Conservation (phyloP, 1,140 invertebrate species). For the Leptopilina clavipes region DNA sequence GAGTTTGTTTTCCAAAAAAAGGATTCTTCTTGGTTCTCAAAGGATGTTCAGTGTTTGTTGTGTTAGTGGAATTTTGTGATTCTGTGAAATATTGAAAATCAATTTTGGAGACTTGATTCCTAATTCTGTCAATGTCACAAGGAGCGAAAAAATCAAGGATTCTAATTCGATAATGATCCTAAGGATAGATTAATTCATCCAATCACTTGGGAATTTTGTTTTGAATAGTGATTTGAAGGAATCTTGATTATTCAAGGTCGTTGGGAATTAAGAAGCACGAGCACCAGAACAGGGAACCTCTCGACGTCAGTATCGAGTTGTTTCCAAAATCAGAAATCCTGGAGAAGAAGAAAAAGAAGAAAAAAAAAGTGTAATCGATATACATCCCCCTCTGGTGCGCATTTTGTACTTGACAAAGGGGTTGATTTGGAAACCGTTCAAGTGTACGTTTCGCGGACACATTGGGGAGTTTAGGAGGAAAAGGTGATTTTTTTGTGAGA, state of each 20-base stretch:
- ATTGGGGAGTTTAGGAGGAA: neutral
- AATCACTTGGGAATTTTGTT: too few relatives aligned
- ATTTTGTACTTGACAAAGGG: neutral
- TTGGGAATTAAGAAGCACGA: neutral
- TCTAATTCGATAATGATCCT: too few relatives aligned
- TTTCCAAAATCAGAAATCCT: neutral
- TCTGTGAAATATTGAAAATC: too few relatives aligned
- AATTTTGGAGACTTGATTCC: too few relatives aligned
- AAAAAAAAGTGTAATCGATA: constrained; percentile 37
- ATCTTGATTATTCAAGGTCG: neutral
- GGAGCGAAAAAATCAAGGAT: too few relatives aligned
- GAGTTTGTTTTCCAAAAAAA: neutral
- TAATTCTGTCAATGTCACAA: too few relatives aligned
- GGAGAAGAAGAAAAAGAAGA: constrained; percentile 34
- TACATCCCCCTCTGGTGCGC: neutral
- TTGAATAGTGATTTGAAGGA: too few relatives aligned
- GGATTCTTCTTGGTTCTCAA: too few relatives aligned
- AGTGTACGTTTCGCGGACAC: constrained; percentile 28
- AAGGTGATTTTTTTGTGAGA: neutral
- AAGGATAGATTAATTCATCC: too few relatives aligned
- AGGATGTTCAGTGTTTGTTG: neutral
- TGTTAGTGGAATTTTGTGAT: too few relatives aligned
- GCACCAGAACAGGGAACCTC: neutral
- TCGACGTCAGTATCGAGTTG: neutral
- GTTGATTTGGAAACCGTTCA: constrained; percentile 24